Percentiles rank a stretch among this genome's conserved stretches.
phyloP scores from a whole-genome alignment of 2,113 vertebrate species.

The Apeltes quadracus region DNA sequence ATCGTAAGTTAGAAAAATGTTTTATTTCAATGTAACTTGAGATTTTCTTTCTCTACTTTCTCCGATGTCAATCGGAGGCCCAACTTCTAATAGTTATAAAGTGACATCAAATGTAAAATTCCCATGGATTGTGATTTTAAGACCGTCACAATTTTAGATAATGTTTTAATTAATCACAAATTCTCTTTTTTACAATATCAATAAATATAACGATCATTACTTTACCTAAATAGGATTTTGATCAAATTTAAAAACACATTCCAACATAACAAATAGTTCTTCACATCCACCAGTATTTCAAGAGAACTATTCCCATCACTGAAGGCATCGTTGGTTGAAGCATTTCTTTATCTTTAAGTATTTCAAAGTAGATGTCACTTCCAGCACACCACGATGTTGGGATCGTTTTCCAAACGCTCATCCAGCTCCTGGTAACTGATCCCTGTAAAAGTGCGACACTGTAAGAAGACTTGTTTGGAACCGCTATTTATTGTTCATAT shows the following conservation, averaged over 20 bases:
- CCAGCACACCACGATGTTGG: slow-evolving; percentile 95
- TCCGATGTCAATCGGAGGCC: background rate
- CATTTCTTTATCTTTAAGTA: slow-evolving; percentile 16
- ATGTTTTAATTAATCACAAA: slow-evolving; percentile 30
- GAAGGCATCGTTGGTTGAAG: slow-evolving; percentile 59
- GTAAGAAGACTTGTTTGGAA: slow-evolving; percentile 1
- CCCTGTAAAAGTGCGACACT: slow-evolving; percentile 76
- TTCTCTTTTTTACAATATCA: slow-evolving; percentile 16
- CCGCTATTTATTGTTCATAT: background rate
- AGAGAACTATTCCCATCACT: background rate
- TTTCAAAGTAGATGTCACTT: slow-evolving; percentile 60
- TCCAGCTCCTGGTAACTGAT: slow-evolving; percentile 97
- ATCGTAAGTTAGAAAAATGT: background rate
- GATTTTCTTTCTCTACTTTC: background rate
- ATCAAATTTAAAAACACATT: slow-evolving; percentile 4
- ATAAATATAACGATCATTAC: slow-evolving; percentile 17
- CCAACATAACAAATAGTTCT: slow-evolving; percentile 12
- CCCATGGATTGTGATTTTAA: background rate
- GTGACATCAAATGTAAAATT: background rate
- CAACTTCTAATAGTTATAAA: background rate
- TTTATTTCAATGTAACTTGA: background rate
- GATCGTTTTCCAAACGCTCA: slow-evolving; percentile 95
- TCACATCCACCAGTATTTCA: slow-evolving; percentile 3
- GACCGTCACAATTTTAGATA: background rate
- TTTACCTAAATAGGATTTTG: background rate